Base-by-base conservation (phyloP, 2,797 vertebrate species). In the Tachyglossus aculeatus region DNA sequence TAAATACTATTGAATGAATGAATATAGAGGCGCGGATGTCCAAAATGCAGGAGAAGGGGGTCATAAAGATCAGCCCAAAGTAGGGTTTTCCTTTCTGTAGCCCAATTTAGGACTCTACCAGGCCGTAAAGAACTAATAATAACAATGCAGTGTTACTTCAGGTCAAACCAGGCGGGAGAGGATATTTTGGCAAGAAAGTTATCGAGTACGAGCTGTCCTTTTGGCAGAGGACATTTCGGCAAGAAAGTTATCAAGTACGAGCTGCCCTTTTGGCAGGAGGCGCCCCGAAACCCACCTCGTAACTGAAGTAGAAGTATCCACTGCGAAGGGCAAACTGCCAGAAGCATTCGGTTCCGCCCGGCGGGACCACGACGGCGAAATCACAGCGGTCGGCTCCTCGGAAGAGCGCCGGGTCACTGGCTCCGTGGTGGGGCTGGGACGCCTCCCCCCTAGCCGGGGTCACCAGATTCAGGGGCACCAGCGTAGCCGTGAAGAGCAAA, bases 261-360 rank as follows among this genome's bases (percentile, higher is more conserved):
- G 10, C 2, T n/a, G 25, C 24, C n/a, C 3, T 1, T 22, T 16
- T 38, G 41, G 27, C 37, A 38, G 21, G 29, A 61, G 32, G 45
- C 60, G 50, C 10, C 4, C 0, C 19, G 2, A 1, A 32, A 10
- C 94, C 91, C 48, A 95, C 97, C 96, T 97, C 94, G 3, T 95
- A 98, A 82, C 78, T 94, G 73, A 98, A 95, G 89, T 95, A 98
- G 91, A 99, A 97, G 8, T 29, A 91, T 32, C 96, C 95, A 0
- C 85, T 91, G 2, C 80, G 86, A 40, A 96, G 92, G 0, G 96
- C 95, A 7, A 96, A 97, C 77, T 99, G 97, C 96, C 96, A 98
- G 92, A 97, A 95, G 39, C 97, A 99, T 69, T 98, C 95, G 0
- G 78, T n/a, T 0, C 70, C 77, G 0, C 89, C 80, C 0, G 94